Evolutionary conservation across 92 coral and sea anemone species (phyloP).

Genomic region (Diadumene lineata): DNA sequence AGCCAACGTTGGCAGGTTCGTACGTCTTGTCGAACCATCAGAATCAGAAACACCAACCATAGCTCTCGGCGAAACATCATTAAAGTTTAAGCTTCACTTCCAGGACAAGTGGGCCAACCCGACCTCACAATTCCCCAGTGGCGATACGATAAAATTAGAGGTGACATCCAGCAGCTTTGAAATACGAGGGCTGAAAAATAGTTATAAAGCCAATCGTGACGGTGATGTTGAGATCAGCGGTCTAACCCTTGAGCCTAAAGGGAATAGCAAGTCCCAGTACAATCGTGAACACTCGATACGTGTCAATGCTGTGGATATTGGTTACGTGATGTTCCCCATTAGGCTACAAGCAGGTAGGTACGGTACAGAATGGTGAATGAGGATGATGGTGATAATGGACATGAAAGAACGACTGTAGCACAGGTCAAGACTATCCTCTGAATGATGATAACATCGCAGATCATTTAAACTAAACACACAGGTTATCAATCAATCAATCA

Average conservation of each 20-base stretch:
- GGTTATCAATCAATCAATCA: too few relatives aligned
- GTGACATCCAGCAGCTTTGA: slow-evolving; percentile 59
- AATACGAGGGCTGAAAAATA: slow-evolving; percentile 51
- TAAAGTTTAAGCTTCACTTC: slow-evolving; percentile 70
- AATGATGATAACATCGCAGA: too few relatives aligned
- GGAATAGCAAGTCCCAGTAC: slow-evolving; percentile 45
- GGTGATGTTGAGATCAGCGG: slow-evolving; percentile 81
- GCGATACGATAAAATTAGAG: slow-evolving; percentile 63
- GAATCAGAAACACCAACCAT: slow-evolving; percentile 62
- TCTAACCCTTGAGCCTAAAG: slow-evolving; percentile 55
- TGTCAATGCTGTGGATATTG: slow-evolving; percentile 67
- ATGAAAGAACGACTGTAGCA: too few relatives aligned
- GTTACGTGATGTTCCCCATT: slow-evolving; percentile 67
- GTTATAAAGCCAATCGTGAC: slow-evolving; percentile 64
- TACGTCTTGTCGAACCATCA: slow-evolving; percentile 65
- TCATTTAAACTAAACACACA: too few relatives aligned
- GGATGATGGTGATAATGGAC: not conserved
- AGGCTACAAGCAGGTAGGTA: slow-evolving; percentile 61
- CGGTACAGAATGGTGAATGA: too few relatives aligned
- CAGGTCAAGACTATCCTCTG: too few relatives aligned
- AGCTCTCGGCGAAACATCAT: slow-evolving; percentile 62
- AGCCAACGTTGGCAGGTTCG: slow-evolving; percentile 66
- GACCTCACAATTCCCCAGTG: slow-evolving; percentile 50
- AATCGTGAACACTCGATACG: slow-evolving; percentile 52
- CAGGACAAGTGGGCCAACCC: slow-evolving; percentile 67